Conservation (phyloP, 2,888 invertebrate genomes). For the Drosophila phalerata region DNA sequence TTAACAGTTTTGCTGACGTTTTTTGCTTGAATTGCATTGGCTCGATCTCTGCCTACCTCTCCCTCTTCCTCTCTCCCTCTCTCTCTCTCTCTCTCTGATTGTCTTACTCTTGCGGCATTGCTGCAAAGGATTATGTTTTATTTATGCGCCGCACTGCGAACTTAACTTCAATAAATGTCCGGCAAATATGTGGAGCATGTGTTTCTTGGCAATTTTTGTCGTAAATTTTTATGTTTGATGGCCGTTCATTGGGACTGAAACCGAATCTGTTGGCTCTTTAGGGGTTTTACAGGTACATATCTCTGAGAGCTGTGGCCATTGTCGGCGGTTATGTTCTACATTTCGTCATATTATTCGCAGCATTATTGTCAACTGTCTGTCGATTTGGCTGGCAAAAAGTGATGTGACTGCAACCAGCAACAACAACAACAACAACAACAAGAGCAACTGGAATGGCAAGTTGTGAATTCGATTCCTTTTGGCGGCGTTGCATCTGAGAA, state of each 20-base stretch:
- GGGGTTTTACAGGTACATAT: neutral
- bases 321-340: conserved; percentile 80
- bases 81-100: neutral
- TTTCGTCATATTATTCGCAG: conserved; percentile 84
- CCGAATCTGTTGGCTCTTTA: conserved; percentile 16
- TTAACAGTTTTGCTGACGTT: conserved; percentile 62
- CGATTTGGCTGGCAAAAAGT: conserved; percentile 64
- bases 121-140: conserved; percentile 85
- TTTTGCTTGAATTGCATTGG: conserved; percentile 11
- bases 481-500: conserved; percentile 67
- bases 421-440: conserved; percentile 10
- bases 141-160: conserved; percentile 85
- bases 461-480: conserved; percentile 45
- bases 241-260: conserved; percentile 25
- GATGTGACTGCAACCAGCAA: conserved; percentile 42
- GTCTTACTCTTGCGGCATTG: conserved; percentile 39
- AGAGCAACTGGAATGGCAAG: neutral
- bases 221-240: conserved; percentile 82
- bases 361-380: conserved; percentile 81
- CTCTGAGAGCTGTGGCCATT: conserved; percentile 45
- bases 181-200: conserved; percentile 86
- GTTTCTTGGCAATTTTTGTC: conserved; percentile 85
- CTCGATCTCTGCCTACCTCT: conserved; percentile 31
- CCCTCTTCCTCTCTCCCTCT: neutral
- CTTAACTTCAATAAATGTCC: conserved; percentile 86